These are phyloP conservation scores for Malacosoma neustria DNA, from an alignment of 2,888 invertebrate species.

Conservation along the genomic window DNA sequence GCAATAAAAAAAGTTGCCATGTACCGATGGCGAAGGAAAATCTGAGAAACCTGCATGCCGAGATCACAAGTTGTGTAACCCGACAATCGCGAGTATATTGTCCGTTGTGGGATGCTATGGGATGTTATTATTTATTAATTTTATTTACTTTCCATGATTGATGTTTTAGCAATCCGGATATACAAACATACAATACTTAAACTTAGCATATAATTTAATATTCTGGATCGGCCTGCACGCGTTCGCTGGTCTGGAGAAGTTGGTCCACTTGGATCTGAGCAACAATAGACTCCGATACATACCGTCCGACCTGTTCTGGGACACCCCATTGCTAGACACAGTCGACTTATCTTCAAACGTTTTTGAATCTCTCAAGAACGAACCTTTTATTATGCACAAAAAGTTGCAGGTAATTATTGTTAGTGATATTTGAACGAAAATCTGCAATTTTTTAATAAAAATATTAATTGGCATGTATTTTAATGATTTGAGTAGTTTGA, in stretches of 20 bases:
- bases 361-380: slow-evolving; percentile 69
- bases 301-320: slow-evolving; percentile 70
- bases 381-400: slow-evolving; percentile 72
- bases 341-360: slow-evolving; percentile 78
- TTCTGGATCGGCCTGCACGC: slow-evolving; percentile 77
- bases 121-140: no score
- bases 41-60: no score
- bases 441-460: no score
- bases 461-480: no score
- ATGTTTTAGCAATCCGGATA: slow-evolving; percentile 69
- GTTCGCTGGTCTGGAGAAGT: slow-evolving; percentile 64
- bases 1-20: no score
- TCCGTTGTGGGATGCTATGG: no score
- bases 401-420: slow-evolving; percentile 67
- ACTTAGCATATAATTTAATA: slow-evolving; percentile 76
- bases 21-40: no score
- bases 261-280: slow-evolving; percentile 75
- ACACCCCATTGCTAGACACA: slow-evolving; percentile 62
- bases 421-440: no score
- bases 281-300: slow-evolving; percentile 76
- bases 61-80: no score
- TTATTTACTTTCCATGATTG: no score
- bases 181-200: slow-evolving; percentile 57
- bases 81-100: no score
- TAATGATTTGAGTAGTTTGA: no score